Conservation (phyloP, 1,140 invertebrate genomes). For the Ceratitis capitata region DNA sequence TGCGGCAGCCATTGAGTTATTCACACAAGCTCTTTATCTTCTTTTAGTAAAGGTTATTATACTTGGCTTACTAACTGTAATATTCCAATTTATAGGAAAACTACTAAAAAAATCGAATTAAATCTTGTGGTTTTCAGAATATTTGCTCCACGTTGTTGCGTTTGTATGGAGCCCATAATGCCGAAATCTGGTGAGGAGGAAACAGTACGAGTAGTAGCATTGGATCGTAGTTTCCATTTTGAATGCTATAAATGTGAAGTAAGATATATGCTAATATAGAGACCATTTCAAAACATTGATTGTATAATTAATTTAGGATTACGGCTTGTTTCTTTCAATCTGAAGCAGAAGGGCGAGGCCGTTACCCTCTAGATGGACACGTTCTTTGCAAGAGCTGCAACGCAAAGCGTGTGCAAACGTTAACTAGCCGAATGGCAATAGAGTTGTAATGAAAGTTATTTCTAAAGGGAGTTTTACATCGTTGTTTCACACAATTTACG, state of each 20-base stretch:
- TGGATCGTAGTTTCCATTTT: constrained; percentile 97
- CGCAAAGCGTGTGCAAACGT: constrained; percentile 86
- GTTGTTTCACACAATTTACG: too few species aligned
- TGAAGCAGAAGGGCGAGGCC: constrained; percentile 93
- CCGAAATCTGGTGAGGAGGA: constrained; percentile 95
- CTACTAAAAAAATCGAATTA: too few species aligned
- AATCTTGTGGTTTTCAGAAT: constrained; percentile 74
- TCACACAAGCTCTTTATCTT: too few species aligned
- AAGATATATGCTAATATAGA: constrained; percentile 46
- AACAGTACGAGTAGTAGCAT: constrained; percentile 94
- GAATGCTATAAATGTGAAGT: constrained; percentile 97
- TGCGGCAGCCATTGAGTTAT: too few species aligned
- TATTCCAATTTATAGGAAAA: too few species aligned
- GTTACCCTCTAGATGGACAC: constrained; percentile 97
- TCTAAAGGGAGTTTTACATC: too few species aligned
- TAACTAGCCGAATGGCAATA: constrained; percentile 77
- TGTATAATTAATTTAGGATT: constrained; percentile 74
- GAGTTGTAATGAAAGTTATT: not conserved
- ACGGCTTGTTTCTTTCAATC: constrained; percentile 90
- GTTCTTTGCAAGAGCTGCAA: constrained; percentile 98
- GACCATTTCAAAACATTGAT: constrained; percentile 6
- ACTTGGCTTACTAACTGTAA: too few species aligned
- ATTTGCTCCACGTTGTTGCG: constrained; percentile 98
- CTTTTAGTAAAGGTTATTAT: too few species aligned
- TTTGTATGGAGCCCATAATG: constrained; percentile 95